These are phyloP conservation scores for Rousettus madagascariensis DNA, from an alignment of 2,797 vertebrate species.

Conservation along the genomic window DNA sequence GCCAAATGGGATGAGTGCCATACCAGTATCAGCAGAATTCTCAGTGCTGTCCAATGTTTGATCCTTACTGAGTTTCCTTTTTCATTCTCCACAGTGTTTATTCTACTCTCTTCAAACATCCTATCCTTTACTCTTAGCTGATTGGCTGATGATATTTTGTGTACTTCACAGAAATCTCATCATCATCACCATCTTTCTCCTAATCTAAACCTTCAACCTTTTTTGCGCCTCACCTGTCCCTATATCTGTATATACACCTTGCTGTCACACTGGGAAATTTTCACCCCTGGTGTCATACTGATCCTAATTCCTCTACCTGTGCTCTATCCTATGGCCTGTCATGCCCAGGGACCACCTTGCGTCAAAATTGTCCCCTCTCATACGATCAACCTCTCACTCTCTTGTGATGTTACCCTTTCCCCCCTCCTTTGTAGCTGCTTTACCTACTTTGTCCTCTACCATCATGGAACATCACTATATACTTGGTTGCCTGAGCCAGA, in stretches of 20 bases:
- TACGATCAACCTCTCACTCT: background rate
- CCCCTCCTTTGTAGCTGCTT: background rate
- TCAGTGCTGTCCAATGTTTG: background rate
- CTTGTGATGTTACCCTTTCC: background rate
- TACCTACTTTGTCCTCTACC: too few relatives aligned
- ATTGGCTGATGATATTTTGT: background rate
- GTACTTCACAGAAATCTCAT: background rate
- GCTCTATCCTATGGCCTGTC: background rate
- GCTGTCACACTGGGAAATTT: background rate
- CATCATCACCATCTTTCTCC: background rate
- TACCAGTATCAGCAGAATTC: background rate
- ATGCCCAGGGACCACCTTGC: background rate
- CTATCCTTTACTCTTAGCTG: background rate
- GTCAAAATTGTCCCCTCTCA: background rate
- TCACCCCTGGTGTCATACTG: background rate
- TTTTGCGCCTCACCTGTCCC: background rate
- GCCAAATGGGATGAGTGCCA: background rate
- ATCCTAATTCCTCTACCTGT: background rate
- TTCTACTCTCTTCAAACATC: background rate
- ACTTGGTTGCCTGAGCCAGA: background rate
- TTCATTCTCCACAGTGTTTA: background rate
- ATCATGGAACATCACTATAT: background rate
- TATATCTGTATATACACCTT: rapidly evolving
- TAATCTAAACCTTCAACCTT: background rate
- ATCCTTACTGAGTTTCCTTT: background rate